Base-by-base conservation (phyloP, 2,888 invertebrate genomes). In the Hypselothyrea guttata region DNA sequence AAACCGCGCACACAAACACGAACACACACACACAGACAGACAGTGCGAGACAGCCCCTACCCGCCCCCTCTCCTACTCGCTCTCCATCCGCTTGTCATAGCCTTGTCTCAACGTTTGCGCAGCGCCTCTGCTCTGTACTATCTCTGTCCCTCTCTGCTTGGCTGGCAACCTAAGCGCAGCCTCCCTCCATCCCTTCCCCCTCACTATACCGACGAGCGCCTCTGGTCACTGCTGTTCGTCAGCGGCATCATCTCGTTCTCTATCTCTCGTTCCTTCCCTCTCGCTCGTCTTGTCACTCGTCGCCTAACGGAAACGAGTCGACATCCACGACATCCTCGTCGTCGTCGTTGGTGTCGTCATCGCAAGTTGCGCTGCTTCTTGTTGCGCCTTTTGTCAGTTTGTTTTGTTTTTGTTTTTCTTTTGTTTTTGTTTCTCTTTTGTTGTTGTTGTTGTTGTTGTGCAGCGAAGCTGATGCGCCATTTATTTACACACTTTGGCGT, bases 151-250 rank as follows among this genome's bases (percentile, higher is more conserved):
- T 28, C 27, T 53, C 48, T 33, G 28, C 75, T 63, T 57, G 45
- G 71, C 75, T 55, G 75, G 78, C 62, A 61, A 57, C 55, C n/a
- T n/a, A n/a, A n/a, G n/a, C n/a, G n/a, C n/a, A n/a, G n/a, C n/a
- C n/a, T n/a, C n/a, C n/a, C n/a, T n/a, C n/a, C n/a, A n/a, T n/a
- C n/a, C n/a, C n/a, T n/a, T n/a, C n/a, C n/a, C n/a, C n/a, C n/a
- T n/a, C n/a, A n/a, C n/a, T n/a, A n/a, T n/a, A n/a, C n/a, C n/a
- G n/a, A n/a, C n/a, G n/a, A n/a, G n/a, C n/a, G n/a, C 46, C 53
- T 27, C 57, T 60, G 64, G 55, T 61, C 67, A 71, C 56, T 67
- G 70, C 27, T 72, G 72, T 67, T 84, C 83, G 75, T 85, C 78
- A 79, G 83, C 52, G 56, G 45, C 72, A 83, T 83, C 85, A 78